Conservation (phyloP, 2,888 invertebrate genomes). For the Trachelus troglodyta region DNA sequence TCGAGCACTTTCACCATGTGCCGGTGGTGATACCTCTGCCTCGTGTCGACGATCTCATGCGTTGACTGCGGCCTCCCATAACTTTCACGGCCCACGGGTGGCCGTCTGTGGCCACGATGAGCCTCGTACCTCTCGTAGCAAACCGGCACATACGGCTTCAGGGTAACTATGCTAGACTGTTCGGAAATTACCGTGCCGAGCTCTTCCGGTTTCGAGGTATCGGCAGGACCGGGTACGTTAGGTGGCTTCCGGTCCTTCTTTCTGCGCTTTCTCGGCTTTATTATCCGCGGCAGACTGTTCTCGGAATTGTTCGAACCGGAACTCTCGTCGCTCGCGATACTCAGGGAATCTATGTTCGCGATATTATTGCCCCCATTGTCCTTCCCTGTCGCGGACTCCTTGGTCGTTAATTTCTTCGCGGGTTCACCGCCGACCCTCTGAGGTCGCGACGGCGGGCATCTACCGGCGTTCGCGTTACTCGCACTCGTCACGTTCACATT, state of each 20-base stretch:
- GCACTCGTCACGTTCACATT: slow-evolving; percentile 41
- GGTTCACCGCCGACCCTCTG: slow-evolving; percentile 26
- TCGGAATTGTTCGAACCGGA: slow-evolving; percentile 75
- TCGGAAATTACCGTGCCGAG: slow-evolving; percentile 34
- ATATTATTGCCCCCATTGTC: slow-evolving; percentile 55
- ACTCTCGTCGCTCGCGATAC: slow-evolving; percentile 83
- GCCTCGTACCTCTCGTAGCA: slow-evolving; percentile 57
- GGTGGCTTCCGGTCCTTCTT: slow-evolving; percentile 89
- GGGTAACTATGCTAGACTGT: slow-evolving; percentile 53
- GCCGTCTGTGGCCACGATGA: slow-evolving; percentile 44
- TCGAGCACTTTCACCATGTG: slow-evolving; percentile 70
- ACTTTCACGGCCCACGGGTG: slow-evolving; percentile 48
- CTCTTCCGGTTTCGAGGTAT: slow-evolving; percentile 26
- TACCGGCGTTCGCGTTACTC: slow-evolving; percentile 22
- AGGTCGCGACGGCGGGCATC: slow-evolving; percentile 33
- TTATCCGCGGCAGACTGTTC: slow-evolving; percentile 86
- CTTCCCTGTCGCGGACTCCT: slow-evolving; percentile 57
- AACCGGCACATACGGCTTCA: slow-evolving; percentile 68
- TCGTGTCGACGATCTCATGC: slow-evolving; percentile 70
- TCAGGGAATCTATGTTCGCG: slow-evolving; percentile 76
- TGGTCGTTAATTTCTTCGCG: slow-evolving; percentile 38
- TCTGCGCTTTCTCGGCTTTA: slow-evolving; percentile 88
- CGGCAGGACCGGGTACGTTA: slow-evolving; percentile 50
- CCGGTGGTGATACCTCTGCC: slow-evolving; percentile 63
- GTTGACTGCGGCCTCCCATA: slow-evolving; percentile 55